These are phyloP conservation scores for Narcine bancroftii DNA, from an alignment of 2,113 vertebrate species.

Conservation along the genomic window DNA sequence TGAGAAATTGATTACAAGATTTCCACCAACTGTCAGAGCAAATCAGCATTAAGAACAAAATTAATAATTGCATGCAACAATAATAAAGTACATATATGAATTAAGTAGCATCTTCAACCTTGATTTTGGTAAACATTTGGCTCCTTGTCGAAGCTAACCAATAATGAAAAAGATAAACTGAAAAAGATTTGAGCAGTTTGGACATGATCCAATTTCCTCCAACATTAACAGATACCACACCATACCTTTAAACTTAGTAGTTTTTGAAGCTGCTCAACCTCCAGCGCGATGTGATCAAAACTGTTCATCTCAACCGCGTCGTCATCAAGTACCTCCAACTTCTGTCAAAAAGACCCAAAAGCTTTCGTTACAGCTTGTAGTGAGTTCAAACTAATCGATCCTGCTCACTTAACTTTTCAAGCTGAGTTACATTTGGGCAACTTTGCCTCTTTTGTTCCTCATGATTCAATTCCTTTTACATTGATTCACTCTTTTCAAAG, in stretches of 20 bases:
- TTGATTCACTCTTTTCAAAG: neutral
- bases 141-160: neutral
- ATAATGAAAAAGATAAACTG: neutral
- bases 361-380: neutral
- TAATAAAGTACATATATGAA: neutral
- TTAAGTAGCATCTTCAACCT: neutral
- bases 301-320: slow-evolving; percentile 74
- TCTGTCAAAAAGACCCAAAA: slow-evolving; percentile 57
- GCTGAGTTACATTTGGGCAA: neutral
- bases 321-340: slow-evolving; percentile 83
- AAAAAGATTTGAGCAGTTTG: neutral
- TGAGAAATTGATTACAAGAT: neutral
- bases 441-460: neutral
- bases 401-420: neutral
- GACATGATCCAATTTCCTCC: neutral
- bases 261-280: slow-evolving; percentile 78
- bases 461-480: neutral
- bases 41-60: neutral
- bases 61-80: neutral
- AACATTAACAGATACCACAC: neutral
- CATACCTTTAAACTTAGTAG: slow-evolving; percentile 86
- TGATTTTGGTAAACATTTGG: neutral
- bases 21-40: neutral
- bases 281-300: slow-evolving; percentile 52
- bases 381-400: neutral